Evolutionary conservation across 2,797 vertebrate genomes (phyloP).

Genomic region (Acipenser transmontanus): DNA sequence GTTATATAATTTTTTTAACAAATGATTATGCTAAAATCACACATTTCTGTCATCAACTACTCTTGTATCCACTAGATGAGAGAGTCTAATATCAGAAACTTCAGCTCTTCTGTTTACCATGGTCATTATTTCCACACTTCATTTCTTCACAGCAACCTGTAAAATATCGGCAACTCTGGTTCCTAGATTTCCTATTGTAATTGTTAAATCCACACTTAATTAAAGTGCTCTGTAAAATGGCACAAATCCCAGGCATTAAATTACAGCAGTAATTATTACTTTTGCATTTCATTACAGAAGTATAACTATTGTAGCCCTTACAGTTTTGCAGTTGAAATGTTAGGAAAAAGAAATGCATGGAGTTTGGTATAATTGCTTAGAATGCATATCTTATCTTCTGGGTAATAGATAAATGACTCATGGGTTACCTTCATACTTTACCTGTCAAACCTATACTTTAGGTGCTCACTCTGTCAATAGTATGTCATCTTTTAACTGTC

Average conservation of each 20-base stretch:
- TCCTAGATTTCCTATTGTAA: background rate
- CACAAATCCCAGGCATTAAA: background rate
- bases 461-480: too few relatives aligned
- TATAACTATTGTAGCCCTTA: background rate
- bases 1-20: background rate
- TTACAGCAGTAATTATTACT: constrained; percentile 2
- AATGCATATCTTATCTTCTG: background rate
- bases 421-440: too few relatives aligned
- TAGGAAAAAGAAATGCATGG: background rate
- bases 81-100: background rate
- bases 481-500: too few relatives aligned
- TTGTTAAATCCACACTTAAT: background rate
- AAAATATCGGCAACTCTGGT: background rate
- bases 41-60: background rate
- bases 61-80: background rate
- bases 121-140: constrained; percentile 9
- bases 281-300: constrained; percentile 8
- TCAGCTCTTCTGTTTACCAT: background rate
- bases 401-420: too few relatives aligned
- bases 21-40: background rate
- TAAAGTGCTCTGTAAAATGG: constrained; percentile 1
- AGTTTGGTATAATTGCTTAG: constrained; percentile 12
- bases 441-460: too few relatives aligned
- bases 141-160: constrained; percentile 5
- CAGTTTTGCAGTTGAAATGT: background rate